A percentile compares a stretch with the other conserved stretches of the same genome.
Evolutionary conservation across 2,797 vertebrate genomes (phyloP).

Genomic region (Platalea minor): DNA sequence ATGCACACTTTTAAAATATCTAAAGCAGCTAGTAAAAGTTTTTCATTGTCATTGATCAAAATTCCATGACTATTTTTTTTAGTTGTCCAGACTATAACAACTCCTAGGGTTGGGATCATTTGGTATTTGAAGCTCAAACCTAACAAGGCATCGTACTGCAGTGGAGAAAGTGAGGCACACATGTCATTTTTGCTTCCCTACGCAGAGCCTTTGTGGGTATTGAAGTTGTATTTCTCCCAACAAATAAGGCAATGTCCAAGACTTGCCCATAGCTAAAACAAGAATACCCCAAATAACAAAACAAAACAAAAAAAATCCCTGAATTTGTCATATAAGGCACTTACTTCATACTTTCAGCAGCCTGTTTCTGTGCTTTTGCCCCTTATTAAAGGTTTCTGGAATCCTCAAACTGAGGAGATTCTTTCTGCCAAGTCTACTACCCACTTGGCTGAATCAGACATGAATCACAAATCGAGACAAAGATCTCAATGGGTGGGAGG

Average conservation of each 20-base stretch:
- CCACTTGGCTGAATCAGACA: constrained; percentile 55
- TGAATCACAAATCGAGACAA: constrained; percentile 54
- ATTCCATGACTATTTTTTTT: neutral
- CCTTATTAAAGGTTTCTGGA: constrained; percentile 26
- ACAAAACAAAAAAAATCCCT: too few species aligned
- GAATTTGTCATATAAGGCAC: neutral
- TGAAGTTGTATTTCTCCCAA: too few species aligned
- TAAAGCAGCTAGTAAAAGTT: neutral
- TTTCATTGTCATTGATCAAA: neutral
- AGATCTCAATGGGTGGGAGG: constrained; percentile 59
- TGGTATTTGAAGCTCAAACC: neutral
- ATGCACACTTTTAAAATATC: neutral
- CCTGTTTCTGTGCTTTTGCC: neutral
- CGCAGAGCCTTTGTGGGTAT: too few species aligned
- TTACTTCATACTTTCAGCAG: neutral
- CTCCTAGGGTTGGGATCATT: neutral
- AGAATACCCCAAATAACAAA: neutral
- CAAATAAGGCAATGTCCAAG: neutral
- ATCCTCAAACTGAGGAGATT: constrained; percentile 16
- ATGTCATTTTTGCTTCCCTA: neutral
- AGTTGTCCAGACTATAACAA: neutral
- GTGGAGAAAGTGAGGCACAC: neutral
- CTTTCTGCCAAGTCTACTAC: constrained; percentile 38
- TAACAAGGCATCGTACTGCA: neutral
- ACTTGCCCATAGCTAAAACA: neutral